A percentile compares a stretch with the other conserved stretches of the same genome.
phyloP scores from a whole-genome alignment of 2,888 invertebrate species.

The Chironomus tentans region DNA sequence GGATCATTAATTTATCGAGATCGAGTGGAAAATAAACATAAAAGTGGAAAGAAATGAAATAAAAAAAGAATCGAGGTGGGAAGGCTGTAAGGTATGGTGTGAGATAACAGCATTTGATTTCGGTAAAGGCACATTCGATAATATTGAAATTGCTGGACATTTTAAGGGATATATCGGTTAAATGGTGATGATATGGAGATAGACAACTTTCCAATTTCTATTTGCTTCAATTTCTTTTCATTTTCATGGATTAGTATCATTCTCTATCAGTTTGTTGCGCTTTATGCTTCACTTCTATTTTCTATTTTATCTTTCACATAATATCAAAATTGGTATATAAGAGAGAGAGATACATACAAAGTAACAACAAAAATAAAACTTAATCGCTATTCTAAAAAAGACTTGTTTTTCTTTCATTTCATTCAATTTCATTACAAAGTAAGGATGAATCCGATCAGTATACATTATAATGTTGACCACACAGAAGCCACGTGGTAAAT shows the following conservation, averaged over 20 bases:
- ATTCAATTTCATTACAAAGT: neutral
- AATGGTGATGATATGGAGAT: too few species aligned
- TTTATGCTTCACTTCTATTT: neutral
- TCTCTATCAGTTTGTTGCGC: constrained; percentile 8
- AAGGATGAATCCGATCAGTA: neutral
- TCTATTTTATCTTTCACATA: neutral
- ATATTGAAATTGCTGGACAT: too few species aligned
- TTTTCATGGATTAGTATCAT: neutral
- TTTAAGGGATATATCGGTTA: too few species aligned
- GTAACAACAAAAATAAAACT: neutral
- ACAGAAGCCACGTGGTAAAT: too few species aligned
- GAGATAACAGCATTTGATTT: too few species aligned
- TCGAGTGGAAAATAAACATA: neutral
- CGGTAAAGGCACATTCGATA: too few species aligned
- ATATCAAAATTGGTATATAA: too few species aligned
- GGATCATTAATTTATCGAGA: neutral
- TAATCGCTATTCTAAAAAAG: neutral
- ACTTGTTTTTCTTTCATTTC: neutral
- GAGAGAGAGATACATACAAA: neutral
- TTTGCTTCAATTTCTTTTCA: neutral
- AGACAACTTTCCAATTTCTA: neutral
- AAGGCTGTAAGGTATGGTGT: too few species aligned
- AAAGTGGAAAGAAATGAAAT: too few species aligned
- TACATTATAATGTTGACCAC: too few species aligned
- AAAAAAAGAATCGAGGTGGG: too few species aligned